Evolutionary conservation across 2,797 vertebrate species (phyloP).

Genomic region (Peromyscus melanophrys): DNA sequence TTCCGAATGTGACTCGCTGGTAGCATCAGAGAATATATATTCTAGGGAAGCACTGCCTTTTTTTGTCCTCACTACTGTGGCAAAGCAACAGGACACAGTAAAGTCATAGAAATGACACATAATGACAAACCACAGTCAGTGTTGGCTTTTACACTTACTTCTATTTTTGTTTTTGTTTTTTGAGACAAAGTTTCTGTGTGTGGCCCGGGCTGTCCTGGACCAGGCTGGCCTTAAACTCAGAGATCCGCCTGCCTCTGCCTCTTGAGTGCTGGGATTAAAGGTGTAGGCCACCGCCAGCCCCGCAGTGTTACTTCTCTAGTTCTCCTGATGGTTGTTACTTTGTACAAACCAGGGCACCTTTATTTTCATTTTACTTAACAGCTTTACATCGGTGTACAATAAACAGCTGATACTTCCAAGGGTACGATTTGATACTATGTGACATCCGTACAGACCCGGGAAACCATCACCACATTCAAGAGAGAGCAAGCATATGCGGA

Average conservation of each 20-base stretch:
- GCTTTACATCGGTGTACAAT: constrained; percentile 16
- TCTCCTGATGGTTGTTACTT: not conserved
- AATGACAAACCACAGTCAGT: not conserved
- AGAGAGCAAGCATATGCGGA: not conserved
- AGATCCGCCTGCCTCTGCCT: not conserved
- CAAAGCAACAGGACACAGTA: not conserved
- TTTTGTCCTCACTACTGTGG: constrained; percentile 35
- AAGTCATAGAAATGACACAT: not conserved
- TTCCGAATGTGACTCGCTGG: not conserved
- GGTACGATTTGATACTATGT: constrained; percentile 26
- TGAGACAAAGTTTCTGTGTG: not conserved
- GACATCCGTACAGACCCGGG: not conserved
- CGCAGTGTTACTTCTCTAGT: not conserved
- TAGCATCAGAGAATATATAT: constrained; percentile 32
- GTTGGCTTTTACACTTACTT: not conserved
- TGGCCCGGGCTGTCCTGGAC: not conserved
- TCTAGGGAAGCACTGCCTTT: not conserved
- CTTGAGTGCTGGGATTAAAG: not conserved
- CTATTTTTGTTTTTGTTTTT: not conserved
- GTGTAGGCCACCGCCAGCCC: not conserved
- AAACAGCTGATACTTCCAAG: constrained; percentile 32
- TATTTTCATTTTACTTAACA: constrained; percentile 56
- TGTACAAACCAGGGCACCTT: not conserved
- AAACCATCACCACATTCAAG: constrained; percentile 30
- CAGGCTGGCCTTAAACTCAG: not conserved